These are phyloP conservation scores for Antennarius maculatus DNA, from an alignment of 2,797 vertebrate species.

Conservation along the genomic window DNA sequence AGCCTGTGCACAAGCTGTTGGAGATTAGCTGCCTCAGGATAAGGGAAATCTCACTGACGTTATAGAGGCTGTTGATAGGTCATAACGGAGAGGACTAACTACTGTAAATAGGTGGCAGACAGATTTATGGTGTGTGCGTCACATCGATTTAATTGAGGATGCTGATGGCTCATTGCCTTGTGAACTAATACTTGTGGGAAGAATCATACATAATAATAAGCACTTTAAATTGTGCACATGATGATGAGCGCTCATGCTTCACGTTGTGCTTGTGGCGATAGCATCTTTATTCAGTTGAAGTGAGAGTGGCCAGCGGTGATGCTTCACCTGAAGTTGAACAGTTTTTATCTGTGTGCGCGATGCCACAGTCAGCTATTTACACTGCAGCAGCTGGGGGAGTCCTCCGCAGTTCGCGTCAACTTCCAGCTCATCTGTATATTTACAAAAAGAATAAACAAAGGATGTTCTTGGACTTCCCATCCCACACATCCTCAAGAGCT, in stretches of 20 bases:
- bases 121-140: neutral
- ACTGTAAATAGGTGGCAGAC: conserved; percentile 24
- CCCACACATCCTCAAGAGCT: conserved; percentile 60
- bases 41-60: neutral
- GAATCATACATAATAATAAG: no score
- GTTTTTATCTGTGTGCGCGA: conserved; percentile 8
- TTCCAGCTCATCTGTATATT: conserved; percentile 61
- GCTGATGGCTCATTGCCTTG: neutral
- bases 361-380: conserved; percentile 42
- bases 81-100: conserved; percentile 10
- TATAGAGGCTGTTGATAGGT: conserved; percentile 29
- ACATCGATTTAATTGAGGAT: neutral
- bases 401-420: conserved; percentile 21
- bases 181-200: no score
- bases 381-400: conserved; percentile 17
- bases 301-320: neutral
- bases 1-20: conserved; percentile 16
- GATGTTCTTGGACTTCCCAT: conserved; percentile 57
- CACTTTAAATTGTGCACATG: no score
- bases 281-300: neutral
- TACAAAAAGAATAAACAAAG: conserved; percentile 72
- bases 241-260: no score
- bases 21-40: conserved; percentile 1
- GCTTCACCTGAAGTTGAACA: neutral
- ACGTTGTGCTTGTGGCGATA: neutral